Percentiles rank a stretch among this genome's conserved stretches.
These are phyloP conservation scores for Otocyon megalotis DNA, from an alignment of 2,113 vertebrate species.

Conservation along the genomic window DNA sequence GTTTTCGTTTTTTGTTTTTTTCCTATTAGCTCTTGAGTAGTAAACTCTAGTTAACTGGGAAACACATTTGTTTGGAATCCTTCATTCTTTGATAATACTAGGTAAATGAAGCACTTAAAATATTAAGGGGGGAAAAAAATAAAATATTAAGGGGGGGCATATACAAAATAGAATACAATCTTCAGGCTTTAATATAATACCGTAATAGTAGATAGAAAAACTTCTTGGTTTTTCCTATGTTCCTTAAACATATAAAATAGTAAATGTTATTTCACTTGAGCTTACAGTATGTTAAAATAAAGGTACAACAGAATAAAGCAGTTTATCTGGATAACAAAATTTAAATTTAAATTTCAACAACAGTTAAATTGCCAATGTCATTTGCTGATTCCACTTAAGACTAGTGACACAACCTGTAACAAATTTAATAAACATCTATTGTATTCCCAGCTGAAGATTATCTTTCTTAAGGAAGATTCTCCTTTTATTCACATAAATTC, in stretches of 20 bases:
- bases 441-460: not conserved
- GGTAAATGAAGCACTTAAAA: not conserved
- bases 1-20: no score
- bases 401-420: constrained; percentile 9
- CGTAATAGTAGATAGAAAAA: not conserved
- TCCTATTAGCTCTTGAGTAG: not conserved
- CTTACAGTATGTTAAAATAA: constrained; percentile 66
- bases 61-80: not conserved
- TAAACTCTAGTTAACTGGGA: not conserved
- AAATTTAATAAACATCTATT: not conserved
- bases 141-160: not conserved
- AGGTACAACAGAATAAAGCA: constrained; percentile 40
- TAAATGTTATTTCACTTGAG: constrained; percentile 67
- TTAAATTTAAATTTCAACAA: constrained; percentile 44
- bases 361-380: not conserved
- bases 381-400: not conserved
- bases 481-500: constrained; percentile 1
- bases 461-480: constrained; percentile 25
- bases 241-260: constrained; percentile 62
- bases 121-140: no score
- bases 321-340: constrained; percentile 64
- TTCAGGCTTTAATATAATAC: not conserved
- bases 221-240: constrained; percentile 51
- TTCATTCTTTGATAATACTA: not conserved
- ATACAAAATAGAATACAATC: not conserved